Conservation (phyloP, 2,113 vertebrate genomes). For the Dicentrarchus labrax region DNA sequence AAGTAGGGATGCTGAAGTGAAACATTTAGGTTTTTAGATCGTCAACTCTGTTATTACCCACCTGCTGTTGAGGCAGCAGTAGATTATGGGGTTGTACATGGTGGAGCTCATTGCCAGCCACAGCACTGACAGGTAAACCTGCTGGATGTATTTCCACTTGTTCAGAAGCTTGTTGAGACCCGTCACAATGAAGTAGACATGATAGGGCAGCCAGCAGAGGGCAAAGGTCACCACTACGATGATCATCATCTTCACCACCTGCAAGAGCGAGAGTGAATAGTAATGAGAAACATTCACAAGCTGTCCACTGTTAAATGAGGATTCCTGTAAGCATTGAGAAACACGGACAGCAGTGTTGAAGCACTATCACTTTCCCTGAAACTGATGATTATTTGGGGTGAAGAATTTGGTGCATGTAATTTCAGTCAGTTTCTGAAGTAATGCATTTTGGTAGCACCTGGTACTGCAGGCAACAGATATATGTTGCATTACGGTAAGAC, state of each 20-base stretch:
- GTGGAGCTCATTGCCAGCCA: slow-evolving; percentile 99
- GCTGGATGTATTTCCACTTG: slow-evolving; percentile 95
- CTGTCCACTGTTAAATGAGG: not conserved
- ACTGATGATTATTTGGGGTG: not conserved
- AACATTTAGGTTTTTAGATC: not conserved
- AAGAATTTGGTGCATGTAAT: not conserved
- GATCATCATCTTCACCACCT: slow-evolving; percentile 99
- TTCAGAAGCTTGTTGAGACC: slow-evolving; percentile 89
- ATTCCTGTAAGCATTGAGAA: not conserved
- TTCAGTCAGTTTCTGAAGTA: not conserved
- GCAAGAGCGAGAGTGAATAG: slow-evolving; percentile 32
- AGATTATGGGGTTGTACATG: slow-evolving; percentile 99
- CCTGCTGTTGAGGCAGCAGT: slow-evolving; percentile 99
- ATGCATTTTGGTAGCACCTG: slow-evolving; percentile 8
- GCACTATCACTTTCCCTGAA: not conserved
- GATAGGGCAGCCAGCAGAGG: slow-evolving; percentile 97
- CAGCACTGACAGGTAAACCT: slow-evolving; percentile 94
- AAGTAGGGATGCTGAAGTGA: fast-evolving
- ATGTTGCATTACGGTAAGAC: not conserved
- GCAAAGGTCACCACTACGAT: slow-evolving; percentile 97
- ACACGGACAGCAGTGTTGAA: not conserved
- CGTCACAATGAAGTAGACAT: slow-evolving; percentile 94
- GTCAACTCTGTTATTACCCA: slow-evolving; percentile 67
- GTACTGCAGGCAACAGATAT: not conserved
- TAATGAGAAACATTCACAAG: not conserved